Conservation (phyloP, 2,888 invertebrate species). For the Orchesella flavescens region DNA sequence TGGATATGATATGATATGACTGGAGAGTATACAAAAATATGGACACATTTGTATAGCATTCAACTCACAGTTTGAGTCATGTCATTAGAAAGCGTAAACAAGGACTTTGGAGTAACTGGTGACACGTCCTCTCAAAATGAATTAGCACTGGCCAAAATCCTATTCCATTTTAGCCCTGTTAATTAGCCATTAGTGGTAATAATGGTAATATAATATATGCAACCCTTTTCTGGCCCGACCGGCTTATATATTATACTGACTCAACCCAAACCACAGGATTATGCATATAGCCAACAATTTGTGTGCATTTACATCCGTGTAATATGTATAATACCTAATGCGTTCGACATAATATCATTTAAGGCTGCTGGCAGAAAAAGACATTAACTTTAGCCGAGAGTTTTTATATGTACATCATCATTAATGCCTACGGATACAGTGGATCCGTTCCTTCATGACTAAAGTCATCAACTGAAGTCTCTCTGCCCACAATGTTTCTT, state of each 20-base stretch:
- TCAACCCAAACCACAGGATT: not conserved
- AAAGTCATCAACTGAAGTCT: not conserved
- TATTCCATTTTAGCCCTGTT: not conserved
- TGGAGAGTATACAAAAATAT: no score
- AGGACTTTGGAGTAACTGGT: no score
- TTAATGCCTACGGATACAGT: not conserved
- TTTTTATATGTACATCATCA: not conserved
- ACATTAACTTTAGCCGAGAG: not conserved
- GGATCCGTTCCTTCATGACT: not conserved
- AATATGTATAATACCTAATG: not conserved
- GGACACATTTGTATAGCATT: no score
- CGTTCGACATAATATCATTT: not conserved
- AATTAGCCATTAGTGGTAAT: conserved; percentile 5
- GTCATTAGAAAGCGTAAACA: no score
- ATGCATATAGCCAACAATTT: not conserved
- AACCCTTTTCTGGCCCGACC: not conserved
- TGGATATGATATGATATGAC: no score
- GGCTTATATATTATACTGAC: not conserved
- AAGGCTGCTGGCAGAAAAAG: not conserved
- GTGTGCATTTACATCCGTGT: no score
- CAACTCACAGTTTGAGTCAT: no score
- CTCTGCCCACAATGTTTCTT: not conserved
- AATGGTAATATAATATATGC: not conserved
- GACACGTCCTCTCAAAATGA: no score
- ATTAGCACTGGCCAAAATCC: not conserved